Evolutionary conservation across 1,140 invertebrate species (phyloP), one percentile per base, ranked within the genome.

Genomic region (Drosophila nannoptera): DNA sequence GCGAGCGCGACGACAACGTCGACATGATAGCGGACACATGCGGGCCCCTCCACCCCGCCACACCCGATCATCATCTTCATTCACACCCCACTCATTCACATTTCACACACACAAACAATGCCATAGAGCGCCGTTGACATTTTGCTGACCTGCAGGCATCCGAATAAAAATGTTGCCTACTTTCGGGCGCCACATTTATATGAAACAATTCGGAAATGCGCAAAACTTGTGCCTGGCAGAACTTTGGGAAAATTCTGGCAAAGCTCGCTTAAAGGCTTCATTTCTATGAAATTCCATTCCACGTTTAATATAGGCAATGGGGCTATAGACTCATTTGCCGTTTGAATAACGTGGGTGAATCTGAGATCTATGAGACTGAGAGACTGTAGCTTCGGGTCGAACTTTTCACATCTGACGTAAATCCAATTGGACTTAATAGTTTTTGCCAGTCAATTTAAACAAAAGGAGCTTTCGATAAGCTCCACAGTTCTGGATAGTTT

Each of bases 1-100:
- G 43, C 49, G 43, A 22, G 56, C 45, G 36, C 67, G 54, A 56
- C 45, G 50, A 75, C 73, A 73, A 56, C 68, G 40, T 14, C 40
- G 64, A 80, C 76, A 78, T 84, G 78, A 83, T 75, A 82, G 76
- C 75, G 61, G 63, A 56, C 69, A 77, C 69, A 80, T 80, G 60
- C 61, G 65, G 72, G 72, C 42, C 59, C 40, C 52, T 8, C 12
- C 2, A 14, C n/a, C 9, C 9, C 36, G 29, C 12, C 5, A 5
- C 38, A 1, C 11, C 38, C 12, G 0, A n/a, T n/a, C 38, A 5
- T 7, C 40, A 14, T 14, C 40, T 43, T 43, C 40, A 22, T 43
- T 22, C 7, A 7, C 36, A 9, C 8, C 5, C 14, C 33, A 42
- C 5, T 14, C 36, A 43, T 43, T 43, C 40, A 43, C 59, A 38